phyloP scores from a whole-genome alignment of 2,113 vertebrate species.

The Nycticorax nycticorax region DNA sequence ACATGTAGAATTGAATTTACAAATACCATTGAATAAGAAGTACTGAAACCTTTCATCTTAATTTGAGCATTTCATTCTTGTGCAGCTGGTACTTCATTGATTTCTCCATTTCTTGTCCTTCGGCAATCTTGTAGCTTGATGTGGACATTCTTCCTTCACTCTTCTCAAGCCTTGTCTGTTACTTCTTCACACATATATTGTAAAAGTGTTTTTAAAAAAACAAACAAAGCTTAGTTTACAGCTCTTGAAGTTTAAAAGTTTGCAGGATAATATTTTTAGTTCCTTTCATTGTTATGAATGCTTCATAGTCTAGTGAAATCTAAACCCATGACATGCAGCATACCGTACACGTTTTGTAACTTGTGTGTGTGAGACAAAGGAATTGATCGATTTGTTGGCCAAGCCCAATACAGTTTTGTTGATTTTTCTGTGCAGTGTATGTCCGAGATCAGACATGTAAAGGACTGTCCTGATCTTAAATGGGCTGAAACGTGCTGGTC shows the following conservation, averaged over 20 bases:
- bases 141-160: not conserved
- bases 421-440: not conserved
- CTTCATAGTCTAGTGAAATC: not conserved
- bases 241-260: not conserved
- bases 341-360: not conserved
- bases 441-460: not conserved
- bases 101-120: not conserved
- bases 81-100: not conserved
- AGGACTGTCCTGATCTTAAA: not conserved
- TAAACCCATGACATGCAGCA: not conserved
- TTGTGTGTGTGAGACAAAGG: not conserved
- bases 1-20: not conserved
- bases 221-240: not conserved
- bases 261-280: not conserved
- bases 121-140: not conserved
- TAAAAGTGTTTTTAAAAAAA: not conserved
- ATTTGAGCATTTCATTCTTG: not conserved
- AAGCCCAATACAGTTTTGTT: not conserved
- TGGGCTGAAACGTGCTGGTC: not conserved
- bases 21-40: not conserved
- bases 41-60: not conserved
- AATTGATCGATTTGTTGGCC: not conserved
- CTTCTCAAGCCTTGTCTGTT: not conserved
- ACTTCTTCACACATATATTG: not conserved
- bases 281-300: not conserved